A percentile compares a stretch with the other conserved stretches of the same genome.
phyloP scores from a whole-genome alignment of 2,797 vertebrate genomes.

The Leucoraja ocellata region DNA sequence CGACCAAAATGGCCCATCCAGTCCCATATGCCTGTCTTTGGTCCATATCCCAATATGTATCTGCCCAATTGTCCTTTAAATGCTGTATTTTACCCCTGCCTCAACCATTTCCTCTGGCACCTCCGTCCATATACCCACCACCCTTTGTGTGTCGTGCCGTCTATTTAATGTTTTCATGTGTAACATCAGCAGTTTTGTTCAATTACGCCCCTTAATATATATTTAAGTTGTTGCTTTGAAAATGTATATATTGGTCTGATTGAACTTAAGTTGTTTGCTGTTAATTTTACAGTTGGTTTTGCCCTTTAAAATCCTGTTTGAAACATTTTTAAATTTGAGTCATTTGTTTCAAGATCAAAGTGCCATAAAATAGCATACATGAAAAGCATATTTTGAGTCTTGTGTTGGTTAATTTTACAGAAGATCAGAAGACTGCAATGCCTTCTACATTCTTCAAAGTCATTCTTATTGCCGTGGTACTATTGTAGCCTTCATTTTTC shows the following conservation, averaged over 20 bases:
- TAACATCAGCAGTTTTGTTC: not conserved
- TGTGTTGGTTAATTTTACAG: not conserved
- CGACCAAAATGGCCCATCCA: too few relatives aligned
- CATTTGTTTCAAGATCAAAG: constrained; percentile 30
- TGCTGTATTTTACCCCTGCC: too few relatives aligned
- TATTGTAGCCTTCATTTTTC: not conserved
- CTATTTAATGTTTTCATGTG: not conserved
- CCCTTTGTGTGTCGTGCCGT: too few relatives aligned
- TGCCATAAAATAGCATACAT: not conserved
- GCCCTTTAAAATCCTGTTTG: not conserved
- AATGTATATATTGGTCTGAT: constrained; percentile 2
- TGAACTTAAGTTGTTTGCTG: not conserved
- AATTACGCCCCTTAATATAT: not conserved
- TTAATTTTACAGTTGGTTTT: not conserved
- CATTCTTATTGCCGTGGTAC: not conserved
- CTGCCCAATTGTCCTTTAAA: too few relatives aligned
- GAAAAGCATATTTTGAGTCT: constrained; percentile 22
- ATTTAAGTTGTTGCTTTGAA: not conserved
- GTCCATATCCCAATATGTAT: too few relatives aligned
- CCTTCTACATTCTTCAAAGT: constrained; percentile 17
- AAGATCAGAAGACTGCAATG: not conserved
- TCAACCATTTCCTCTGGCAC: too few relatives aligned
- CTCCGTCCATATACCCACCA: too few relatives aligned
- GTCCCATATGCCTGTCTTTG: too few relatives aligned
- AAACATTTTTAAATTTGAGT: constrained; percentile 15